Evolutionary conservation across 2,113 vertebrate species (phyloP).

Genomic region (Mesembrinibis cayennensis): DNA sequence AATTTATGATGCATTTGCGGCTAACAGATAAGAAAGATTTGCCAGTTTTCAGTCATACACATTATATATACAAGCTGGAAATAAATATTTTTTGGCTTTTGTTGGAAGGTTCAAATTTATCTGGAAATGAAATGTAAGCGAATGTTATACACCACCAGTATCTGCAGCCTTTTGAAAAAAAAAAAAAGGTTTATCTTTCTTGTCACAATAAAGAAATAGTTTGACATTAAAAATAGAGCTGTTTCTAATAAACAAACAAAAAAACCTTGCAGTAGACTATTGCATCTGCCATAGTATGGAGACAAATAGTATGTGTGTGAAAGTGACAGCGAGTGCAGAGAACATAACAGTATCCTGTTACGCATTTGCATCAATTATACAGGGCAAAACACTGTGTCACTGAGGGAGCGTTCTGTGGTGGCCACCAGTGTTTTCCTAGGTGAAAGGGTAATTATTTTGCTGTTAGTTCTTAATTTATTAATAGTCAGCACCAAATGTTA

Average conservation of each 20-base stretch:
- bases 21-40: not conserved
- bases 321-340: slow-evolving; percentile 61
- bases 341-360: slow-evolving; percentile 54
- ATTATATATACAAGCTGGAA: not conserved
- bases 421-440: slow-evolving; percentile 71
- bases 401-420: slow-evolving; percentile 39
- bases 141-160: not conserved
- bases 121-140: not conserved
- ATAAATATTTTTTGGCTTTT: not conserved
- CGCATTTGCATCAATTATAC: slow-evolving; percentile 66
- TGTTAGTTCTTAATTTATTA: slow-evolving; percentile 77
- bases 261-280: not conserved
- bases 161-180: not conserved
- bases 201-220: not conserved
- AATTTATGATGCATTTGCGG: not conserved
- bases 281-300: not conserved
- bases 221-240: not conserved
- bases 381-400: slow-evolving; percentile 56
- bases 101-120: not conserved
- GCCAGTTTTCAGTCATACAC: not conserved
- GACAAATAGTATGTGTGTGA: slow-evolving; percentile 41
- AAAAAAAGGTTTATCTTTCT: not conserved
- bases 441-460: slow-evolving; percentile 76
- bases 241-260: not conserved
- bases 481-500: slow-evolving; percentile 70